phyloP scores from a whole-genome alignment of 2,797 vertebrate species.

The Threskiornis aethiopicus region DNA sequence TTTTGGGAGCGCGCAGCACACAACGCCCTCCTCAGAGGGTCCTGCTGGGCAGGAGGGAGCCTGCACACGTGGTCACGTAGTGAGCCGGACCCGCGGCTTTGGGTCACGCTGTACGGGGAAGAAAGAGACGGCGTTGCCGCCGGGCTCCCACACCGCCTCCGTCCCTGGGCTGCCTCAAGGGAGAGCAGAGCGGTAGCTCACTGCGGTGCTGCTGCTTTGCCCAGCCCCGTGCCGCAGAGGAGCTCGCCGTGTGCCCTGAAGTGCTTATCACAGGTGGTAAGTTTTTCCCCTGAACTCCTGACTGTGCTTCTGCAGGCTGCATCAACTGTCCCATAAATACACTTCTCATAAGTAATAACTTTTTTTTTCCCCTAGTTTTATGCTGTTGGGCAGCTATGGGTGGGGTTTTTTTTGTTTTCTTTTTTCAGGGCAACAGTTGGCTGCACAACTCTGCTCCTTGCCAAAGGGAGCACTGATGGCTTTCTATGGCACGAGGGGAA shows the following conservation, averaged over 20 bases:
- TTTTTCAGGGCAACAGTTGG: not conserved
- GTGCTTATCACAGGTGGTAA: not conserved
- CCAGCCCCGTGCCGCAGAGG: not conserved
- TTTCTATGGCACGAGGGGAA: not conserved
- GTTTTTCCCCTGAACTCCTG: not conserved
- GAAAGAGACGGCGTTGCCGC: not conserved
- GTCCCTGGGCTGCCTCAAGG: not conserved
- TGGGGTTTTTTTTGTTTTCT: not conserved
- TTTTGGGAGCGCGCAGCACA: not conserved
- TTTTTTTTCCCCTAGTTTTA: not conserved
- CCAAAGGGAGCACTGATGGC: not conserved
- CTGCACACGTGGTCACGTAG: rapidly evolving
- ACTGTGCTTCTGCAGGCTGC: not conserved
- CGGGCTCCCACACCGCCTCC: rapidly evolving
- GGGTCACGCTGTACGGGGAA: not conserved
- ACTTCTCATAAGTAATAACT: not conserved
- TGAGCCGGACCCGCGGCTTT: not conserved
- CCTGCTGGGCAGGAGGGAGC: not conserved
- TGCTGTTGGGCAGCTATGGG: not conserved
- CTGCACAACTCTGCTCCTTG: not conserved
- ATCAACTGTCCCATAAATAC: not conserved
- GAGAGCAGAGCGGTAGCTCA: rapidly evolving
- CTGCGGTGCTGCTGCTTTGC: rapidly evolving
- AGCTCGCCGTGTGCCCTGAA: not conserved
- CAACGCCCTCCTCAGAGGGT: not conserved